Evolutionary conservation across 2,888 invertebrate genomes (phyloP).

Genomic region (Pollenia angustigena): DNA sequence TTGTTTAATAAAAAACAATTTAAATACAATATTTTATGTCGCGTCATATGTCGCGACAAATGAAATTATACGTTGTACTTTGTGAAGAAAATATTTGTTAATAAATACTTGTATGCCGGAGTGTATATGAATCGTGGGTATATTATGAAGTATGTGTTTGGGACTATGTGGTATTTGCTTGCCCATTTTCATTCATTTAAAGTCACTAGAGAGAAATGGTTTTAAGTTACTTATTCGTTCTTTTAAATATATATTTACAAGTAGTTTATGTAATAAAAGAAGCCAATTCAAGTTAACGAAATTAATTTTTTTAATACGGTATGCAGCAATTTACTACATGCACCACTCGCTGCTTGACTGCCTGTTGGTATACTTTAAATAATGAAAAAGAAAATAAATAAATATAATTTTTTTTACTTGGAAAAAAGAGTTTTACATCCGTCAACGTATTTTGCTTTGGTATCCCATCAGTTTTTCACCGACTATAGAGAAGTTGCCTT

Average conservation of each 20-base stretch:
- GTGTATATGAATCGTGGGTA: background rate
- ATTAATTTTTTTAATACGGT: conserved; percentile 23
- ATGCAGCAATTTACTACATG: conserved; percentile 68
- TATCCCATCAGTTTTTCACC: conserved; percentile 13
- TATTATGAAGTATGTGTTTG: background rate
- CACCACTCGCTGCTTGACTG: conserved; percentile 41
- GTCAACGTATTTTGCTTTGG: conserved; percentile 12
- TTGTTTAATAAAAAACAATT: conserved; percentile 11
- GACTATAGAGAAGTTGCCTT: background rate
- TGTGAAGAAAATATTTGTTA: conserved; percentile 26
- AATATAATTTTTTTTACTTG: conserved; percentile 37
- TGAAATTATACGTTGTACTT: conserved; percentile 79
- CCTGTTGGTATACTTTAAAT: conserved; percentile 23
- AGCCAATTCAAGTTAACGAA: conserved; percentile 48
- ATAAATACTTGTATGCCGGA: background rate
- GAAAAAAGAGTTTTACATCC: conserved; percentile 26
- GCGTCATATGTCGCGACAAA: conserved; percentile 82
- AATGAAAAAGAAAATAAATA: conserved; percentile 52
- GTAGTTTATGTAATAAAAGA: conserved; percentile 2
- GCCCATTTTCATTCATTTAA: conserved; percentile 17
- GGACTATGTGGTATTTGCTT: background rate
- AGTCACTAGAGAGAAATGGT: conserved; percentile 24
- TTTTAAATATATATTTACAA: conserved; percentile 21
- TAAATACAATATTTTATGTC: conserved; percentile 73
- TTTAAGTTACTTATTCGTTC: background rate